Percentiles rank a stretch among this genome's conserved stretches.
phyloP scores from a whole-genome alignment of 2,113 vertebrate species.

The Macrotus californicus region DNA sequence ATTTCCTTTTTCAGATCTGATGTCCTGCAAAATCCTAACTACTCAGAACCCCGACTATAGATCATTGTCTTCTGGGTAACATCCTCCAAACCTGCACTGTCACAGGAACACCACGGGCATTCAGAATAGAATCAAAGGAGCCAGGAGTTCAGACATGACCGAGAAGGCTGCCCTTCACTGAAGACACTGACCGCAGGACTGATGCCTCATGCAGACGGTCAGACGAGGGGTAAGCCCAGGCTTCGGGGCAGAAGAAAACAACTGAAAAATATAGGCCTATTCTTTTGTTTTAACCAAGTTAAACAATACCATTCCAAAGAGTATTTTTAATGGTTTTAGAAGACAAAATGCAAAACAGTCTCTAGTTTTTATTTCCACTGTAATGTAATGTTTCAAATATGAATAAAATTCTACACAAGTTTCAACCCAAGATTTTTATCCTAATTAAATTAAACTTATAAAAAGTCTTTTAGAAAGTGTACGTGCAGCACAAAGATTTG shows the following conservation, averaged over 20 bases:
- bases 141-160: background rate
- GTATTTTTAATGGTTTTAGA: background rate
- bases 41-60: background rate
- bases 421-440: background rate
- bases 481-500: background rate
- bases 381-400: background rate
- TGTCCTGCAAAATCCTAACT: background rate
- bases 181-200: background rate
- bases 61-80: background rate
- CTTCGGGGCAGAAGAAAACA: background rate
- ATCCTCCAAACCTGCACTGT: background rate
- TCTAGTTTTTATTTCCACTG: slow-evolving; percentile 8
- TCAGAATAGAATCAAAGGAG: background rate
- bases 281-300: background rate
- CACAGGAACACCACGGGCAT: background rate
- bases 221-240: background rate
- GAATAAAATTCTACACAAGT: slow-evolving; percentile 5
- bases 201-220: background rate
- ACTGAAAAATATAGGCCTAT: background rate
- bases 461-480: background rate
- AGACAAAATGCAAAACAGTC: background rate
- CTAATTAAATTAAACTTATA: background rate
- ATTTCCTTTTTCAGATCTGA: background rate
- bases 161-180: background rate
- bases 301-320: background rate